A percentile compares a stretch with the other conserved stretches of the same genome.
These are phyloP conservation scores for Neosalanx taihuensis DNA, from an alignment of 2,797 vertebrate species.

Conservation along the genomic window DNA sequence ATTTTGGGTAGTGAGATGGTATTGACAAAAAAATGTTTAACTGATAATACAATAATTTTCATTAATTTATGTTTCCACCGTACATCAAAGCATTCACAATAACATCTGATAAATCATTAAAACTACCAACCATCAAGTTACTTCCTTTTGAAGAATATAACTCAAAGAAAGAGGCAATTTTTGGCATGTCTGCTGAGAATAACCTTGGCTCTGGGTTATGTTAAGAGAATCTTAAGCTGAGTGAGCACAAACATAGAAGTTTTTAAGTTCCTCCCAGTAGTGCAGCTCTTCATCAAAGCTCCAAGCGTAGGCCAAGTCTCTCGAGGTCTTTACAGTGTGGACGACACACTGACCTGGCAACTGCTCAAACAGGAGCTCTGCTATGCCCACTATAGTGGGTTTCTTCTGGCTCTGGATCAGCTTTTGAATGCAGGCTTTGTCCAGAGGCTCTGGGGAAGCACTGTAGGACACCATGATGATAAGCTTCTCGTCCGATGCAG, in stretches of 20 bases:
- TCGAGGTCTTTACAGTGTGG: constrained; percentile 65
- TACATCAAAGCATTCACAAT: too few species aligned
- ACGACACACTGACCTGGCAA: constrained; percentile 62
- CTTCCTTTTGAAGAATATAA: constrained; percentile 11
- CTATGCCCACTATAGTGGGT: constrained; percentile 39
- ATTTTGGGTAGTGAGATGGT: too few species aligned
- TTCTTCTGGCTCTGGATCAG: constrained; percentile 69
- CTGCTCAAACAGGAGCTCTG: constrained; percentile 62
- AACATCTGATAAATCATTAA: background rate
- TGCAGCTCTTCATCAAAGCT: constrained; percentile 72
- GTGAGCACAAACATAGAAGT: constrained; percentile 71
- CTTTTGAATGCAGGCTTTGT: constrained; percentile 60
- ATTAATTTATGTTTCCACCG: too few species aligned
- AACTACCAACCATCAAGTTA: background rate
- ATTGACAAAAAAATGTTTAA: too few species aligned
- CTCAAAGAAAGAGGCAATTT: background rate
- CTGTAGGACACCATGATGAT: constrained; percentile 75
- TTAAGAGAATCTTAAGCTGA: constrained; percentile 56
- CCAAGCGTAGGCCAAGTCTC: constrained; percentile 64
- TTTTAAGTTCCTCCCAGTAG: constrained; percentile 72
- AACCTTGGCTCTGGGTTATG: background rate
- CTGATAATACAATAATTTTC: too few species aligned
- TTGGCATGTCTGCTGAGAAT: constrained; percentile 4
- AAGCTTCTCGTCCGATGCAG: constrained; percentile 57
- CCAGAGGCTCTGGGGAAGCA: constrained; percentile 68